Conservation (phyloP, 2,113 vertebrate genomes). For the Oenanthe oenanthe region DNA sequence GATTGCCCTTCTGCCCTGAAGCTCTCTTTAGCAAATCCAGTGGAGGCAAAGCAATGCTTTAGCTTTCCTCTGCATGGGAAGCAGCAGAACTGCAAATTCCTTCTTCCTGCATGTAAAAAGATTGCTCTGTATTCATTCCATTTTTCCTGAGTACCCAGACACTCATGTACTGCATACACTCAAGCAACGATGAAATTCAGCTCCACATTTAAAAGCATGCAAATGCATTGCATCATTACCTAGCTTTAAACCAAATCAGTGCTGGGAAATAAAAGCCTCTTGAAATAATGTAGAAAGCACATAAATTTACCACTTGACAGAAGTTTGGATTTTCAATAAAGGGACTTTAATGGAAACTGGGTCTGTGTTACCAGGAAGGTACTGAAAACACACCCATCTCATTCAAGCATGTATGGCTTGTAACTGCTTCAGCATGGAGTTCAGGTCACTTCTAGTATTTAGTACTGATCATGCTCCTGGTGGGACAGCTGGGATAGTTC, state of each 20-base stretch:
- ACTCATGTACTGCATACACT: not conserved
- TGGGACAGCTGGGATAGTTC: not conserved
- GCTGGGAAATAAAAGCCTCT: not conserved
- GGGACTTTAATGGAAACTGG: not conserved
- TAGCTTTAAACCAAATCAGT: not conserved
- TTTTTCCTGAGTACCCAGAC: not conserved
- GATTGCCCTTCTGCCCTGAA: not conserved
- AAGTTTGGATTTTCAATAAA: constrained; percentile 17
- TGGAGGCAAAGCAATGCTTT: not conserved
- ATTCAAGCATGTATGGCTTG: not conserved
- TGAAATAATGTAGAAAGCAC: not conserved
- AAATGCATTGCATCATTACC: not conserved
- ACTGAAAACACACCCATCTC: not conserved
- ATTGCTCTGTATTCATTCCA: not conserved
- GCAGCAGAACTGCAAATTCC: not conserved
- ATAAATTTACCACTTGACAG: not conserved
- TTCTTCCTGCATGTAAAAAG: not conserved
- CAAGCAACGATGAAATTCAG: not conserved
- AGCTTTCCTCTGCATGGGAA: not conserved
- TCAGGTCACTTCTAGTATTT: not conserved
- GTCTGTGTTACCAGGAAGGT: not conserved
- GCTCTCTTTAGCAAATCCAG: not conserved
- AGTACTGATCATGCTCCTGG: not conserved
- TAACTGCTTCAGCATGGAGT: not conserved
- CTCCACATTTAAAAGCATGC: not conserved